Conservation (phyloP, 2,888 invertebrate species). For the Drosophila pseudotakahashii region DNA sequence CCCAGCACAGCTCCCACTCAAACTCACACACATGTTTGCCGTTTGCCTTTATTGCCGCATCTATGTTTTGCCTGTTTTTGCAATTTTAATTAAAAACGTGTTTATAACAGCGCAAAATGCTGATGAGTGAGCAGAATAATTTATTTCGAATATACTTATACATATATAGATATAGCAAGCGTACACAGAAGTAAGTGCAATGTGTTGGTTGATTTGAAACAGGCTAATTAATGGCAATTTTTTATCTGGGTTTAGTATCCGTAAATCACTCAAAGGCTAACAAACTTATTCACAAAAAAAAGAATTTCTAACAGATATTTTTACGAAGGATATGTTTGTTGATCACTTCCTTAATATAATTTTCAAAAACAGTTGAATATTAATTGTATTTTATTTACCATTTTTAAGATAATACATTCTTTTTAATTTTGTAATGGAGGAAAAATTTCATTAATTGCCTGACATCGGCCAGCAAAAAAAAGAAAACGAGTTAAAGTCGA, state of each 20-base stretch:
- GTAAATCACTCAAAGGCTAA: too few relatives aligned
- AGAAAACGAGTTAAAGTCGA: constrained; percentile 21
- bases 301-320: too few relatives aligned
- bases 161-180: constrained; percentile 18
- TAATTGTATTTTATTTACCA: too few relatives aligned
- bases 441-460: constrained; percentile 39
- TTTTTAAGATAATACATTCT: too few relatives aligned
- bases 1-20: constrained; percentile 11
- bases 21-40: constrained; percentile 17
- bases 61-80: constrained; percentile 70
- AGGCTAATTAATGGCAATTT: constrained; percentile 59
- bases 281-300: too few relatives aligned
- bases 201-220: constrained; percentile 15
- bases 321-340: too few relatives aligned
- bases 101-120: constrained; percentile 77
- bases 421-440: neutral
- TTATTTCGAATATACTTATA: constrained; percentile 68
- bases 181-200: constrained; percentile 26
- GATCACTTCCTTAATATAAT: too few relatives aligned
- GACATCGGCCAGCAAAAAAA: neutral
- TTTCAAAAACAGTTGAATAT: too few relatives aligned
- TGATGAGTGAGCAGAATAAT: constrained; percentile 79
- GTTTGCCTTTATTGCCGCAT: constrained; percentile 60
- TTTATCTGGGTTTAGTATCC: constrained; percentile 33
- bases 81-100: constrained; percentile 80